Percentiles rank a stretch among this genome's conserved stretches.
These are phyloP conservation scores for Smittia sp. DNA, from an alignment of 2,888 invertebrate genomes.

Conservation along the genomic window DNA sequence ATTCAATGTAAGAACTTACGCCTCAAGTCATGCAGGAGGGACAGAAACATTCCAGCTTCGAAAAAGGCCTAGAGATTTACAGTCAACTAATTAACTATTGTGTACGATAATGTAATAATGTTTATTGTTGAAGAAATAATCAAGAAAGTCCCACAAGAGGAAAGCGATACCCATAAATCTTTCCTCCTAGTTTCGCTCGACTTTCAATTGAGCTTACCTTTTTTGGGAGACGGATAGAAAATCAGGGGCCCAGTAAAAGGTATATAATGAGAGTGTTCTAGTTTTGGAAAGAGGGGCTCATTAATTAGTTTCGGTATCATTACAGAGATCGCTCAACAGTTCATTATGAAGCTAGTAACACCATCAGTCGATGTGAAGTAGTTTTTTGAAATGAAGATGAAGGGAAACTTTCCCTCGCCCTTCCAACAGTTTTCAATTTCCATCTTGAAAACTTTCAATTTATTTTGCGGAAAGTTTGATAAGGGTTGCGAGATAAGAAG, in stretches of 20 bases:
- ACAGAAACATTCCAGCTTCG: background rate
- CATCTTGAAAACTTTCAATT: background rate
- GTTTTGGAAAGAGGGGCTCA: background rate
- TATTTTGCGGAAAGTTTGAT: constrained; percentile 10
- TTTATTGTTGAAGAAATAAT: constrained; percentile 20
- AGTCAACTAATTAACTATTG: constrained; percentile 20
- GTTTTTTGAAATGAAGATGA: background rate
- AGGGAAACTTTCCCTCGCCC: background rate
- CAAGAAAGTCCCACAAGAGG: constrained; percentile 17
- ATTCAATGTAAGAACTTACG: constrained; percentile 1
- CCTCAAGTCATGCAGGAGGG: background rate
- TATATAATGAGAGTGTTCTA: background rate
- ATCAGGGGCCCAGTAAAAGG: constrained; percentile 13
- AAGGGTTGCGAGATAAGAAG: background rate
- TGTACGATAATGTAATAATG: constrained; percentile 25
- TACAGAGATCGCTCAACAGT: too few relatives aligned
- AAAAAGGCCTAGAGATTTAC: constrained; percentile 14
- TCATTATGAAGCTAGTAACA: background rate
- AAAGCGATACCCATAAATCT: constrained; percentile 13
- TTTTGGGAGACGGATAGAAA: background rate
- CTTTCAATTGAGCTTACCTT: constrained; percentile 25
- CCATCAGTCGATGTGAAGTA: background rate
- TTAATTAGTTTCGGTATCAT: background rate
- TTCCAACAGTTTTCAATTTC: background rate
- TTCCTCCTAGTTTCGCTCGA: background rate